Base-by-base conservation (phyloP, 2,888 invertebrate species). In the Hirtodrosophila cameraria region DNA sequence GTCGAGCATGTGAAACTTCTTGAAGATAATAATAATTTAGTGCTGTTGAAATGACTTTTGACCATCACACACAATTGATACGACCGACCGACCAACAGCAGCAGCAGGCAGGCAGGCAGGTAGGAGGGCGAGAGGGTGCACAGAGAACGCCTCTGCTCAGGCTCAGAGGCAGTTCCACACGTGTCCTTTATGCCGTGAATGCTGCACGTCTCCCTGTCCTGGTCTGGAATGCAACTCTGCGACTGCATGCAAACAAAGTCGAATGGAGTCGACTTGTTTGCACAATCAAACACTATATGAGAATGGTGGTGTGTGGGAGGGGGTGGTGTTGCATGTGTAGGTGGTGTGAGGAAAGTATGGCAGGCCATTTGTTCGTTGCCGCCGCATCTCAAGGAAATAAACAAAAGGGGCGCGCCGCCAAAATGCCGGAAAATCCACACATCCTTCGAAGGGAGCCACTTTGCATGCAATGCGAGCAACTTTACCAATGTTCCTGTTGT, bases 1-100 rank as follows among this genome's bases (percentile, higher is more conserved):
- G 80, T 86, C 78, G 84, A 81, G 81, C 86, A 86, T 88, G 89
- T 87, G 86, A 88, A 90, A 89, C 90, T 90, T 90, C 90, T 90
- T 85, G 91, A 88, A 91, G 87, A 93, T 91, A 79, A 93, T 92
- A 90, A 90, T 91, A 91, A 91, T 91, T 91, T 91, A 91, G 90
- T 91, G 89, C 86, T 91, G 91, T 91, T 91, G 90, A 91, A 91
- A 90, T 90, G 91, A 90, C 91, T 91, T 91, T 91, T 91, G 91
- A 91, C 91, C 91, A 90, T 91, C 91, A 90, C 88, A 88, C 88
- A 89, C 89, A 87, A 74, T 88, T 90, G 82, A 91, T 92, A 88
- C 92, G 78, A 57, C 60, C 64, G 46, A 18, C 48, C 41, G 43
- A 18, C 48, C 38, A 11, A 15, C 59, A 28, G 39, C 1, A 46